Evolutionary conservation across 2,797 vertebrate genomes (phyloP), one percentile per base, ranked within the genome.

Genomic region (Linurgus olivaceus): DNA sequence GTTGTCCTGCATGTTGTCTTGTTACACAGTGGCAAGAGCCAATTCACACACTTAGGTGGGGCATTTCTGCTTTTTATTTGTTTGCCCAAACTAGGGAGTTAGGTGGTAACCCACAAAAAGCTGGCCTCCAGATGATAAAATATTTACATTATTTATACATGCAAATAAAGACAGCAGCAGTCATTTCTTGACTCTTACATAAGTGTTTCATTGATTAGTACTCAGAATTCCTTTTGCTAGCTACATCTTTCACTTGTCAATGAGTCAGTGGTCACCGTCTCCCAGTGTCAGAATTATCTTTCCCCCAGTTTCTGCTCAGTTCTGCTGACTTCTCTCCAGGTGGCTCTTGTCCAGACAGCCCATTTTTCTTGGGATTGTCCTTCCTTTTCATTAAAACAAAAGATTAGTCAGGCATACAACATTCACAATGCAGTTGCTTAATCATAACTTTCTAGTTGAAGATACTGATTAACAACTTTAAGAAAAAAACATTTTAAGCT

Each of bases 231-330:
- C 55, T 9, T 48, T 61, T 55, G 9, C 9, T 21, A 29, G 9
- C 15, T 29, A 6, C 4, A 10, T 37, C 26, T 37, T 35, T n/a
- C 20, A 13, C 17, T 42, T 18, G 11, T 48, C 21, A 81, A 11
- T 42, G 31, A 23, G 10, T 47, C 17, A 16, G 24, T 8, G 25
- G 7, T 29, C 52, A 45, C 0, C 0, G 16, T 33, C 14, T 45
- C 29, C 38, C 45, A 88, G 0, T 20, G 21, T 31, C 2, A 1
- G 31, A 47, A 59, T 35, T 54, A 35, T 1, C 1, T 52, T 52
- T 61, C 2, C 21, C 2, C 12, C 6, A 40, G 12, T 31, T 52
- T 20, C 24, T 17, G 4, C 3, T 6, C 33, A 47, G 29, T n/a
- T 80, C 47, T 67, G 12, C 29, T 61, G 47, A 81, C 40, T 42